Percentiles rank a stretch among this genome's conserved stretches.
These are phyloP conservation scores for Parapsyche elsis DNA, from an alignment of 1,140 invertebrate species.

Conservation along the genomic window DNA sequence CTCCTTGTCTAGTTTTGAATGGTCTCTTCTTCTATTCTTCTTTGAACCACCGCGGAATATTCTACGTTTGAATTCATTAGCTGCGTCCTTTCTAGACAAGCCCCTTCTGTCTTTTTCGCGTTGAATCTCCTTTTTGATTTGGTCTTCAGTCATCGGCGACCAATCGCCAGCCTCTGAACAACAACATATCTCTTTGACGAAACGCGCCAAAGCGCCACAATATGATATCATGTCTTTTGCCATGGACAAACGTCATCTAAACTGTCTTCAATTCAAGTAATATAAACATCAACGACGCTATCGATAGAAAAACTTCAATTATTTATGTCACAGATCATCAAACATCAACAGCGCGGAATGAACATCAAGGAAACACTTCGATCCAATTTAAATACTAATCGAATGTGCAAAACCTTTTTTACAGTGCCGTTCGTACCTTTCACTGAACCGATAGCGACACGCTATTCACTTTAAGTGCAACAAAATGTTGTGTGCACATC, in stretches of 20 bases:
- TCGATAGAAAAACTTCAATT: no score
- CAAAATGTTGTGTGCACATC: not conserved
- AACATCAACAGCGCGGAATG: not conserved
- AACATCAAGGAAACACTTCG: not conserved
- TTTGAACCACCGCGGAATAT: slow-evolving; percentile 25
- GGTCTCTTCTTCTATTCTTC: slow-evolving; percentile 27
- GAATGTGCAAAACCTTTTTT: not conserved
- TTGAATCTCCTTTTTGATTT: slow-evolving; percentile 43
- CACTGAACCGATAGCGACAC: not conserved
- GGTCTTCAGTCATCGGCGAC: slow-evolving; percentile 59
- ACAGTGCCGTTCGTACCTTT: not conserved
- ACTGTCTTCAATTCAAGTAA: no score
- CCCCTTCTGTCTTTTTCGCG: slow-evolving; percentile 39
- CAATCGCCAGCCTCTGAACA: slow-evolving; percentile 66
- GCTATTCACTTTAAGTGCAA: not conserved
- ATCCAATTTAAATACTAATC: not conserved
- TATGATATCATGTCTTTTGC: slow-evolving; percentile 48
- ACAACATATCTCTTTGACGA: slow-evolving; percentile 66
- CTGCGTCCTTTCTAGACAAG: slow-evolving; percentile 31
- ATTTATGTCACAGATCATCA: not conserved
- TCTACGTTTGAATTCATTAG: slow-evolving; percentile 47
- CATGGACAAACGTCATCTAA: not conserved
- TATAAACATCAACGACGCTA: no score
- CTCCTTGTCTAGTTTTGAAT: not conserved
- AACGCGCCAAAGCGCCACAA: slow-evolving; percentile 63